Conservation (phyloP, 2,113 vertebrate species). For the Noturus placidus region DNA sequence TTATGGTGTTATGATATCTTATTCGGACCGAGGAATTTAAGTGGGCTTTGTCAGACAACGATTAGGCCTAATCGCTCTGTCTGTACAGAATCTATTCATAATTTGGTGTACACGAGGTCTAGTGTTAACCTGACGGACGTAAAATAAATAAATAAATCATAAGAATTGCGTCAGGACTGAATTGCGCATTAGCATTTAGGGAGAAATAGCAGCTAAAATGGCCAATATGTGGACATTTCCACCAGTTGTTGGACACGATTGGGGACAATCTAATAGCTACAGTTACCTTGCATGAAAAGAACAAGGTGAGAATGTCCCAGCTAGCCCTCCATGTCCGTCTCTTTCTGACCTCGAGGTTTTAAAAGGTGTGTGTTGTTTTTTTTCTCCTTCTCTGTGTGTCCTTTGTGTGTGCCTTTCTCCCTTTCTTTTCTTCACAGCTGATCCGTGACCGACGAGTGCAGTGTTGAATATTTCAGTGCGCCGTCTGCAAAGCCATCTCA, state of each 20-base stretch:
- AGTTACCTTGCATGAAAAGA: background rate
- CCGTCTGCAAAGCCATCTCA: constrained; percentile 75
- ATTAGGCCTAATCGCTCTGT: background rate
- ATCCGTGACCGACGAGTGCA: constrained; percentile 73
- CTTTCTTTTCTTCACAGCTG: constrained; percentile 4
- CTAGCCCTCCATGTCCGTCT: background rate
- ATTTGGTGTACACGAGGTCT: background rate
- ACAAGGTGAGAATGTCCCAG: background rate
- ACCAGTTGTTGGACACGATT: background rate
- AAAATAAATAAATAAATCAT: too few species aligned
- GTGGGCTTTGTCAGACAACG: constrained; percentile 3
- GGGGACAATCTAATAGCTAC: background rate
- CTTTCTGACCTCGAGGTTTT: background rate
- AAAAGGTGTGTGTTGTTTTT: background rate
- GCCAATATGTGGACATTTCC: background rate
- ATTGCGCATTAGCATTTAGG: too few species aligned
- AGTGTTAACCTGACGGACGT: background rate
- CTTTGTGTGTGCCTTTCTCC: background rate
- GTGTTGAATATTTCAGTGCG: constrained; percentile 84
- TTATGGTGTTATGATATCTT: constrained; percentile 10
- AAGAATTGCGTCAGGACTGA: background rate
- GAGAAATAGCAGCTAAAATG: background rate
- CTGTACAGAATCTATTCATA: background rate
- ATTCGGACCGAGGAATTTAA: constrained; percentile 22
- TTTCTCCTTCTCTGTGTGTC: background rate